A percentile compares a stretch with the other conserved stretches of the same genome.
Conservation (phyloP, 2,113 vertebrate species). For the Eulacestoma nigropectus region DNA sequence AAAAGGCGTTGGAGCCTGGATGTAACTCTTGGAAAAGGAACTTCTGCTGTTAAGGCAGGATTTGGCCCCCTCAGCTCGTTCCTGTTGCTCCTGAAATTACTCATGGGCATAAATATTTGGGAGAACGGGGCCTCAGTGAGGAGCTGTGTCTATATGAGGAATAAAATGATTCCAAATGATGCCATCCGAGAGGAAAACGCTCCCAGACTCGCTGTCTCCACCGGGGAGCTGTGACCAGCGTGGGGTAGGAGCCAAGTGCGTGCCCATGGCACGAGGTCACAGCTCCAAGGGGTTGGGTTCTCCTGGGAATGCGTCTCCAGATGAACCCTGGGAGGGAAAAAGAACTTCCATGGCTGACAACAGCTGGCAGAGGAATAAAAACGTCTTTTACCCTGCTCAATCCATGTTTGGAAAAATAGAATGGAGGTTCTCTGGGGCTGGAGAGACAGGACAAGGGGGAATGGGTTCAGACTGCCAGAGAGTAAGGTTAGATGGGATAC, state of each 20-base stretch:
- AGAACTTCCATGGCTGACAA: background rate
- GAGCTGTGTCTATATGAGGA: background rate
- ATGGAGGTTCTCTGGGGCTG: background rate
- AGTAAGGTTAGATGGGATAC: fast-evolving
- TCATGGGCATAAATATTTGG: constrained; percentile 3
- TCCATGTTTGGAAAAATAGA: fast-evolving
- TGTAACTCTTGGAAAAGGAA: background rate
- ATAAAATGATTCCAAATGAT: background rate
- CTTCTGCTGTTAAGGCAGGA: background rate
- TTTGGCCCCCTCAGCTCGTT: background rate
- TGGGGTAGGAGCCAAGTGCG: background rate
- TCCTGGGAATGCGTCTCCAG: background rate
- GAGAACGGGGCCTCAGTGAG: background rate
- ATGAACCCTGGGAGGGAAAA: background rate
- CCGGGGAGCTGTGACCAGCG: background rate
- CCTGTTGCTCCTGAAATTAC: background rate
- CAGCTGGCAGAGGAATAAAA: background rate
- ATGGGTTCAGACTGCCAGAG: background rate
- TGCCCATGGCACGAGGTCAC: background rate
- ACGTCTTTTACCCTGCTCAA: background rate
- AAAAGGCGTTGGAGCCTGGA: background rate
- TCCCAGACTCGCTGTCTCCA: constrained; percentile 20
- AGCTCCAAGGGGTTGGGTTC: background rate
- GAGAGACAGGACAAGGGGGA: background rate
- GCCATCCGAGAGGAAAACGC: background rate